These are phyloP conservation scores for Prunella himalayana DNA, from an alignment of 2,113 vertebrate genomes.

Conservation along the genomic window DNA sequence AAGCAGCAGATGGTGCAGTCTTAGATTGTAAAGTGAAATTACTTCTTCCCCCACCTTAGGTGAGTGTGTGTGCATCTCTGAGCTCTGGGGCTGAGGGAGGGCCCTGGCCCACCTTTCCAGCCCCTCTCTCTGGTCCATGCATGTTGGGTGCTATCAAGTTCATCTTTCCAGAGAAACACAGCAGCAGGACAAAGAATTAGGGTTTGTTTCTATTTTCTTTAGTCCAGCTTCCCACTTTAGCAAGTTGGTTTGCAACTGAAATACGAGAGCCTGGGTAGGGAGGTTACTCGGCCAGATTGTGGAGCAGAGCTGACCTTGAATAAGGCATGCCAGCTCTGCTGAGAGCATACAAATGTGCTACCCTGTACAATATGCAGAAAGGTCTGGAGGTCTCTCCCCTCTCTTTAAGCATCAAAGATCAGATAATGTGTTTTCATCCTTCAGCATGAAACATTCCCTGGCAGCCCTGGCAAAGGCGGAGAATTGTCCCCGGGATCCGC, in stretches of 20 bases:
- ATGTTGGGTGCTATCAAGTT: background rate
- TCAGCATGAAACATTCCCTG: conserved; percentile 35
- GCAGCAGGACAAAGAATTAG: rapidly evolving
- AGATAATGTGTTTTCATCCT: conserved; percentile 61
- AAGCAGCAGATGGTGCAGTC: background rate
- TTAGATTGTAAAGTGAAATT: background rate
- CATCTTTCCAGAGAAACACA: background rate
- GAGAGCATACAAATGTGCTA: conserved; percentile 42
- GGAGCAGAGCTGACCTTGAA: conserved; percentile 46
- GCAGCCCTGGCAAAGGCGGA: background rate
- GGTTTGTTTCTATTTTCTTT: background rate
- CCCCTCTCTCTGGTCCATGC: background rate
- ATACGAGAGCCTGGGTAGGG: background rate
- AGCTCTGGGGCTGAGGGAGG: background rate
- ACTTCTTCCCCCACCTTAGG: background rate
- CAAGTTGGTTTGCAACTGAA: background rate
- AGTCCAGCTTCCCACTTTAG: background rate
- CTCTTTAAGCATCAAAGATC: conserved; percentile 59
- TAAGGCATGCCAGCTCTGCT: conserved; percentile 1
- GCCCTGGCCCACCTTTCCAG: background rate
- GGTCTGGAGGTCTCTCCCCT: conserved; percentile 42
- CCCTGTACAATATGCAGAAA: conserved; percentile 36
- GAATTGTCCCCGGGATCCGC: conserved; percentile 37
- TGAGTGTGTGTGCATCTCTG: background rate
- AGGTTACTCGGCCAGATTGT: background rate